phyloP scores from a whole-genome alignment of 1,140 invertebrate genomes.

The Pemphigus obesinymphae region DNA sequence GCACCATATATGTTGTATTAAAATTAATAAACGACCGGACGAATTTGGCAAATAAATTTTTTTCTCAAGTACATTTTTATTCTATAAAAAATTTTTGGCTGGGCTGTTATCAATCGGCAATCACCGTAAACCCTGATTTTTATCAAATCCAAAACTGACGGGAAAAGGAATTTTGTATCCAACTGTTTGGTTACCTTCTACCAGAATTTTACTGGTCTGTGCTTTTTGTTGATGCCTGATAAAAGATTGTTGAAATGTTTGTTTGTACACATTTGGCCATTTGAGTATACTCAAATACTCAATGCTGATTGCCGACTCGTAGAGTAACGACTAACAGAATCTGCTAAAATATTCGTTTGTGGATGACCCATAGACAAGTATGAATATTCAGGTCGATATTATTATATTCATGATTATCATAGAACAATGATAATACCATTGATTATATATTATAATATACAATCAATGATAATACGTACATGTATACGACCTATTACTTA shows the following conservation, averaged over 20 bases:
- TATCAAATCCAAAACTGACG: neutral
- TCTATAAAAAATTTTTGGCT: constrained; percentile 39
- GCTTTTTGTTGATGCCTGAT: neutral
- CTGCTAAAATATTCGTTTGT: no score
- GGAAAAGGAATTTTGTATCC: constrained; percentile 11
- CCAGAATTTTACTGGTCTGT: neutral
- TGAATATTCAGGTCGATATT: no score
- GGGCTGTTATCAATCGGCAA: constrained; percentile 7
- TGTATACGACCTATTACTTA: no score
- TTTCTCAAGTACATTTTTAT: constrained; percentile 23
- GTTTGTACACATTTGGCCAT: no score
- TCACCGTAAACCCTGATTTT: constrained; percentile 10
- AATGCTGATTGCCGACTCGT: no score
- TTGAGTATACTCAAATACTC: no score
- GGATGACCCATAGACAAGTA: no score
- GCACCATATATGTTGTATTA: neutral
- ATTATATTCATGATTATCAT: no score
- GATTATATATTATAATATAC: no score
- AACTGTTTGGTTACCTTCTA: constrained; percentile 6
- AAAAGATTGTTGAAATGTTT: neutral
- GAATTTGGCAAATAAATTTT: neutral
- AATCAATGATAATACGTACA: no score
- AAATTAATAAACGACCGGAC: neutral
- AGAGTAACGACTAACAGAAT: no score
- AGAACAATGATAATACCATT: no score